Evolutionary conservation across 2,888 invertebrate genomes (phyloP).

Genomic region (Sphinx pinastri): DNA sequence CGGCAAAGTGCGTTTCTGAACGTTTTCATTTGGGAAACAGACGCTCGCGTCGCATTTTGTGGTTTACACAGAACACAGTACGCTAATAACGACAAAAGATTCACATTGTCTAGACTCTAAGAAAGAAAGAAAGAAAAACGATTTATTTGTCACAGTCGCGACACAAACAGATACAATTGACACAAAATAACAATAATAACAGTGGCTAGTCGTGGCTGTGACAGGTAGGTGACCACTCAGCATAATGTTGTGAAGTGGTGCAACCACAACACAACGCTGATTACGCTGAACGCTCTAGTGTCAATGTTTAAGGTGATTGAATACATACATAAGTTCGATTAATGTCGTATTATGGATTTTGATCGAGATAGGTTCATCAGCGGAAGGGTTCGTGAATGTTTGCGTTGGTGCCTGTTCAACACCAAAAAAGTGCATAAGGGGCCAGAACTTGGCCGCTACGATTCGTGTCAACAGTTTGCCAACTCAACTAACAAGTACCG

Average conservation of each 20-base stretch:
- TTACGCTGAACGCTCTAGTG: too few species aligned
- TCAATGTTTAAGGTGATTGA: constrained; percentile 5
- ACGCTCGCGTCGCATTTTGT: too few species aligned
- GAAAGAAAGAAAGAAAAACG: too few species aligned
- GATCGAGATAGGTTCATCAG: constrained; percentile 30
- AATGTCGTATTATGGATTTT: constrained; percentile 5
- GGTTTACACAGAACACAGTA: background rate
- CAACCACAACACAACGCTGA: too few species aligned
- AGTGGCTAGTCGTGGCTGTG: too few species aligned
- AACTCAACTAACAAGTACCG: constrained; percentile 64
- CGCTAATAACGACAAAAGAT: too few species aligned
- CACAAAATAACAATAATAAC: too few species aligned
- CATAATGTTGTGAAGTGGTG: too few species aligned
- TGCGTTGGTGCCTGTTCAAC: constrained; percentile 50
- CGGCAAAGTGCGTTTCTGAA: constrained; percentile 26
- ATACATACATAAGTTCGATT: constrained; percentile 28
- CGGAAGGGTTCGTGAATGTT: constrained; percentile 55
- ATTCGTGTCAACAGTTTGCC: constrained; percentile 58
- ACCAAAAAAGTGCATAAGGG: constrained; percentile 61
- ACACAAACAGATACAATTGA: too few species aligned
- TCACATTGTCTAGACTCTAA: too few species aligned
- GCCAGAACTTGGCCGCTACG: constrained; percentile 53
- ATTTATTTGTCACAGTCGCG: too few species aligned
- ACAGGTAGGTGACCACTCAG: too few species aligned
- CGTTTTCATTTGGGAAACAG: constrained; percentile 25